These are phyloP conservation scores for Ellobium chinense DNA, from an alignment of 2,888 invertebrate genomes.

Conservation along the genomic window DNA sequence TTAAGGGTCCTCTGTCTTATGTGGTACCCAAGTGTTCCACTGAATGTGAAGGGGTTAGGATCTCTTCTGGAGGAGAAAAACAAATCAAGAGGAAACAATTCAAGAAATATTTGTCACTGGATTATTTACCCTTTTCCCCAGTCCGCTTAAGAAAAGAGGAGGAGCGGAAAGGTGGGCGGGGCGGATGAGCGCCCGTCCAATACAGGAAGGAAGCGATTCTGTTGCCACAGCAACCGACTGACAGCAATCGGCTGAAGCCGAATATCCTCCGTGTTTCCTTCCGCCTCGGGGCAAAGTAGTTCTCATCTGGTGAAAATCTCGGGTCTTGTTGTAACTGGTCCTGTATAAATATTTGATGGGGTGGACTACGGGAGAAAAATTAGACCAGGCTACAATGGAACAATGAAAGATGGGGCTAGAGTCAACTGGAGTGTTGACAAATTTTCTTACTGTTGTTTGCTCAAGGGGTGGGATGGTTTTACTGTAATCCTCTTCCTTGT, in stretches of 20 bases:
- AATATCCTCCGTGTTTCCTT: constrained; percentile 32
- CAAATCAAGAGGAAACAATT: not conserved
- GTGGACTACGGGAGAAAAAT: too few species aligned
- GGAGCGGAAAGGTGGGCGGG: constrained; percentile 28
- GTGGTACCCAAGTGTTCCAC: too few species aligned
- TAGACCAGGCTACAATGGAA: too few species aligned
- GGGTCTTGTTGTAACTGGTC: constrained; percentile 28
- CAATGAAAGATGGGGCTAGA: too few species aligned
- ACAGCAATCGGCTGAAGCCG: not conserved
- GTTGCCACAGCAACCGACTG: constrained; percentile 27
- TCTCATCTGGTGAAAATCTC: not conserved
- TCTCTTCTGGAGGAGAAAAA: too few species aligned
- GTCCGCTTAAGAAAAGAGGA: not conserved
- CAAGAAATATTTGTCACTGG: not conserved
- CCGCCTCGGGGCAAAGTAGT: not conserved
- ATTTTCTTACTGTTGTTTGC: not conserved
- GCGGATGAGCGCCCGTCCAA: not conserved
- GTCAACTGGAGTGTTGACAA: not conserved
- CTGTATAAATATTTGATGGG: constrained; percentile 30
- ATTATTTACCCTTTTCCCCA: not conserved
- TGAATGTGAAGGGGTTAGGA: too few species aligned
- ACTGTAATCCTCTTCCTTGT: too few species aligned
- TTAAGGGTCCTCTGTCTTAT: too few species aligned
- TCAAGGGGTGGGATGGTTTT: not conserved
- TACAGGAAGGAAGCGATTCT: constrained; percentile 37